Conservation (phyloP, 2,113 vertebrate genomes). For the Amphiprion percula region DNA sequence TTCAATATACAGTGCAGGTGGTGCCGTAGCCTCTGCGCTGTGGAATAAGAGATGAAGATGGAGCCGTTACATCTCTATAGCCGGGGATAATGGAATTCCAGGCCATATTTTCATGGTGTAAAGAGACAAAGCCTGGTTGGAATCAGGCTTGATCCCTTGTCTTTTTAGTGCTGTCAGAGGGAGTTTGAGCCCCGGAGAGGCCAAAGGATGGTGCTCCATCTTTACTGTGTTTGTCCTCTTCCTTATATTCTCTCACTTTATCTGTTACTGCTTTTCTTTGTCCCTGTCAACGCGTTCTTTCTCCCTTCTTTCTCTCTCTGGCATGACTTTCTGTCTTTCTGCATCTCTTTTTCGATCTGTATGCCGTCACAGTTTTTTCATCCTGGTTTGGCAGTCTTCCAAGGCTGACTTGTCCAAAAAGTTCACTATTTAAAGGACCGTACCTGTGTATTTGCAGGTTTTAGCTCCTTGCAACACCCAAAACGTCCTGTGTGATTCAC, state of each 20-base stretch:
- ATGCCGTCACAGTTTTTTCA: not conserved
- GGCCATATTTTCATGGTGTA: slow-evolving; percentile 73
- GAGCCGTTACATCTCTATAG: slow-evolving; percentile 55
- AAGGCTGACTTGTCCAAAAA: not conserved
- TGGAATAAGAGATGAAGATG: slow-evolving; percentile 66
- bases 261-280: slow-evolving; percentile 15
- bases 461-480: not conserved
- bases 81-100: slow-evolving; percentile 72
- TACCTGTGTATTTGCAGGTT: not conserved
- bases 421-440: not conserved
- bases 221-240: slow-evolving; percentile 46
- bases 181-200: slow-evolving; percentile 48
- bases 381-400: not conserved
- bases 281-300: slow-evolving; percentile 1
- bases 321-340: not conserved
- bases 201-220: slow-evolving; percentile 19
- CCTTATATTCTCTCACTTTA: slow-evolving; percentile 19
- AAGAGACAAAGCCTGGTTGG: slow-evolving; percentile 74
- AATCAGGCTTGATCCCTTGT: slow-evolving; percentile 67
- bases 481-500: not conserved
- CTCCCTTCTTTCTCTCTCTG: not conserved
- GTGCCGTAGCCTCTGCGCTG: slow-evolving; percentile 16
- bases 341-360: not conserved
- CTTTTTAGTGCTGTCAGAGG: slow-evolving; percentile 61
- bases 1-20: slow-evolving; percentile 46